Conservation (phyloP, 2,113 vertebrate species). For the Falco punctatus region DNA sequence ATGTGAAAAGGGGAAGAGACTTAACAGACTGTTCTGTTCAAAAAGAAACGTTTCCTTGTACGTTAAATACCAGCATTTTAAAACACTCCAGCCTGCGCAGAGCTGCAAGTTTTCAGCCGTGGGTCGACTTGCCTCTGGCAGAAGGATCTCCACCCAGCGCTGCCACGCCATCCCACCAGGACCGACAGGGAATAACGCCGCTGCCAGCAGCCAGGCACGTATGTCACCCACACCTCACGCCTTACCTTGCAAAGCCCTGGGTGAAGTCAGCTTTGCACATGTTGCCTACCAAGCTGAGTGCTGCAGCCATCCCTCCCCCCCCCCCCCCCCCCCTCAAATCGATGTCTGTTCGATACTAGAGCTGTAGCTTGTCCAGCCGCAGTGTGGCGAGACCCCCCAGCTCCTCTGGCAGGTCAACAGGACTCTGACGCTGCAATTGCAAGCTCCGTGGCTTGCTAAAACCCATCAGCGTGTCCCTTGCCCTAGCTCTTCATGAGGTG, state of each 20-base stretch:
- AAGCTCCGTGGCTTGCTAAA: neutral
- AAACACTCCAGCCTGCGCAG: neutral
- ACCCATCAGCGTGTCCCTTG: neutral
- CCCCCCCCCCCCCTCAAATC: too few species aligned
- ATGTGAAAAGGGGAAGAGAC: constrained; percentile 59
- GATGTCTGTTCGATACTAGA: accelerated
- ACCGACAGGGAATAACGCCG: accelerated
- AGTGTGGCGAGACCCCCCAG: accelerated
- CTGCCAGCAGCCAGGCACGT: accelerated
- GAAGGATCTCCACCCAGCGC: accelerated
- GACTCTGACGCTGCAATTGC: neutral
- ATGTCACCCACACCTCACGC: accelerated
- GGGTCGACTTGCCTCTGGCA: neutral
- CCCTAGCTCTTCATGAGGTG: neutral
- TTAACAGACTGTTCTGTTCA: constrained; percentile 49
- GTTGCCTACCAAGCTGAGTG: too few species aligned
- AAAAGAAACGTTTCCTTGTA: constrained; percentile 46
- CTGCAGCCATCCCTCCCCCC: accelerated
- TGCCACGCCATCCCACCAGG: neutral
- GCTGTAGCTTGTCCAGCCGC: neutral
- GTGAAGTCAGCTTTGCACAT: accelerated
- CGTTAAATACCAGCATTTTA: neutral
- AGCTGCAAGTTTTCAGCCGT: neutral
- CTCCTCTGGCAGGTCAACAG: too few species aligned
- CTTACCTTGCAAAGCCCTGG: neutral